Evolutionary conservation across 2,797 vertebrate species (phyloP).

Genomic region (Sebastes melanostomus): DNA sequence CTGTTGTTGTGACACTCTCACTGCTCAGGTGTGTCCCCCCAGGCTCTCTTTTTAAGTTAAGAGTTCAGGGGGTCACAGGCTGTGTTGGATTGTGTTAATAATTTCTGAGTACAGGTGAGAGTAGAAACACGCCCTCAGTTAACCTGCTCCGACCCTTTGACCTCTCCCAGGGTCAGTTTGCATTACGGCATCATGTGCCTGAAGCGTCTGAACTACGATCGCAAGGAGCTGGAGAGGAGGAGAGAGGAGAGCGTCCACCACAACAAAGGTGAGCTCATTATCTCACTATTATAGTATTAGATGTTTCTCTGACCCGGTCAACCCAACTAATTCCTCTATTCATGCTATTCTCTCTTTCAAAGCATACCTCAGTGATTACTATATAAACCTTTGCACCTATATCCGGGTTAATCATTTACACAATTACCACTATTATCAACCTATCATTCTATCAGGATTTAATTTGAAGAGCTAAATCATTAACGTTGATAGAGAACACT

Average conservation of each 20-base stretch:
- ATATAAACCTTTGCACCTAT: neutral
- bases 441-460: neutral
- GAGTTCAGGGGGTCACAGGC: slow-evolving; percentile 31
- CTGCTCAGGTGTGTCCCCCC: slow-evolving; percentile 54
- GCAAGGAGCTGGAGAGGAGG: slow-evolving; percentile 92
- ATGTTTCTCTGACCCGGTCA: neutral
- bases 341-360: slow-evolving; percentile 1
- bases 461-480: neutral
- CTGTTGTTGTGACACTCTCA: slow-evolving; percentile 4
- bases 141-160: slow-evolving; percentile 42
- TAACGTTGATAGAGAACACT: neutral
- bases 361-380: slow-evolving; percentile 4
- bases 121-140: slow-evolving; percentile 38
- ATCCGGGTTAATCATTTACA: neutral
- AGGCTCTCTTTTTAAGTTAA: slow-evolving; percentile 10
- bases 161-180: slow-evolving; percentile 87
- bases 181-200: slow-evolving; percentile 97
- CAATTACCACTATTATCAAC: neutral
- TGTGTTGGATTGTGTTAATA: slow-evolving; percentile 21
- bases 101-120: slow-evolving; percentile 38
- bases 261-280: slow-evolving; percentile 84
- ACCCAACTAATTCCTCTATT: slow-evolving; percentile 4
- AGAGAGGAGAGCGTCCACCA: slow-evolving; percentile 90
- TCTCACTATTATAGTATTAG: neutral
- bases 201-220: slow-evolving; percentile 93